phyloP scores from a whole-genome alignment of 2,113 vertebrate genomes.

The Pseudolaguvia tuberculata region DNA sequence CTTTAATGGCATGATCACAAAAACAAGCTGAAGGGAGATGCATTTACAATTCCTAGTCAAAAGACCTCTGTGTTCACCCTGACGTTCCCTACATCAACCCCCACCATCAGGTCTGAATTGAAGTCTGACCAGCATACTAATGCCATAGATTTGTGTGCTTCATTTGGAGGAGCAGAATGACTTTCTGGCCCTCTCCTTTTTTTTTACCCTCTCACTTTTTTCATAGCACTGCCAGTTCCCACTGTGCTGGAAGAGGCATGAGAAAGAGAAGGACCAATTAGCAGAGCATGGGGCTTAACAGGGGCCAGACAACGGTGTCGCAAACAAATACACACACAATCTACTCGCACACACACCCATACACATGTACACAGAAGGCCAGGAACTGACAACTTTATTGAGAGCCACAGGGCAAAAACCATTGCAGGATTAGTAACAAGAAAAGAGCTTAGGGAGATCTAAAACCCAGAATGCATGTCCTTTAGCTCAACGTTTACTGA shows the following conservation, averaged over 20 bases:
- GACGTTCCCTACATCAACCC: conserved; percentile 9
- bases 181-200: conserved; percentile 51
- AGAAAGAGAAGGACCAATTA: conserved; percentile 56
- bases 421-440: conserved; percentile 30
- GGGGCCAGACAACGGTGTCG: conserved; percentile 32
- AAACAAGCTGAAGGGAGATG: conserved; percentile 42
- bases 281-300: conserved; percentile 44
- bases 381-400: conserved; percentile 52
- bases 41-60: conserved; percentile 57
- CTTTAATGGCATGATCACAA: conserved; percentile 24
- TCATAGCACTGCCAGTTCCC: conserved; percentile 51
- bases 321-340: conserved; percentile 29
- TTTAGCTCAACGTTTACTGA: conserved; percentile 40
- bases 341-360: background rate
- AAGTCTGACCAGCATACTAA: conserved; percentile 48
- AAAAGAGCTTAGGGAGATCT: conserved; percentile 34
- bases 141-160: conserved; percentile 53
- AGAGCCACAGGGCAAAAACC: conserved; percentile 39
- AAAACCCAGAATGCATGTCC: conserved; percentile 22
- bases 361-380: conserved; percentile 6
- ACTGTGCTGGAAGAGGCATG: conserved; percentile 40
- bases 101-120: conserved; percentile 39
- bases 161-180: conserved; percentile 53
- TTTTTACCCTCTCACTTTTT: conserved; percentile 23
- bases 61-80: conserved; percentile 45